A percentile compares a stretch with the other conserved stretches of the same genome.
These are phyloP conservation scores for Ochropleura leucogaster DNA, from an alignment of 2,888 invertebrate genomes.

Conservation along the genomic window DNA sequence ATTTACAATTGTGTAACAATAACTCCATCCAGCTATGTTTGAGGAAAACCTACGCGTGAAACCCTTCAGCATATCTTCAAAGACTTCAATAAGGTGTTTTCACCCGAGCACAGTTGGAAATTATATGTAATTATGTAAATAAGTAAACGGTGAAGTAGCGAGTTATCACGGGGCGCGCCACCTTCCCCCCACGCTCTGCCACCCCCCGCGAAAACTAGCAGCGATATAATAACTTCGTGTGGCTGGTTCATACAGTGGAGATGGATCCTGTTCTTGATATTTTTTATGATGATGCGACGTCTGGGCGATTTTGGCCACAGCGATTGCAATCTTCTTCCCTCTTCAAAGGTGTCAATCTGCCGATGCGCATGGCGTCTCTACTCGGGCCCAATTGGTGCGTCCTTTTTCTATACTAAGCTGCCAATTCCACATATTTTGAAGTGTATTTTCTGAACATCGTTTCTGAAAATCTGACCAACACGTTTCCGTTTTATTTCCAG, in stretches of 20 bases:
- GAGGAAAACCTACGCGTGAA: neutral
- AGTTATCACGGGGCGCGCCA: slow-evolving; percentile 76
- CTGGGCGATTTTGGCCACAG: too few species aligned
- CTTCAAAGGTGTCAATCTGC: too few species aligned
- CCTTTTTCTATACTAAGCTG: too few species aligned
- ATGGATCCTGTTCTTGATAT: slow-evolving; percentile 50
- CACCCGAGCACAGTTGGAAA: slow-evolving; percentile 69
- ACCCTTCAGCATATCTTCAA: slow-evolving; percentile 17
- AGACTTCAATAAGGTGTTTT: slow-evolving; percentile 55
- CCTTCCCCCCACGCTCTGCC: slow-evolving; percentile 51
- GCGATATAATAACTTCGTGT: slow-evolving; percentile 88
- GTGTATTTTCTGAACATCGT: too few species aligned
- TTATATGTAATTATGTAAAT: slow-evolving; percentile 88
- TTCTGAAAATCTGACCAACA: too few species aligned
- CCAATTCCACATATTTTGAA: too few species aligned
- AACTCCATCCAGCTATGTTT: neutral
- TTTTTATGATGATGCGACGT: too few species aligned
- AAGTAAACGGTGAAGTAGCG: slow-evolving; percentile 82
- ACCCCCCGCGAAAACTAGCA: slow-evolving; percentile 83
- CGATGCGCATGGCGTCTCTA: too few species aligned
- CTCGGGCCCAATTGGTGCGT: too few species aligned
- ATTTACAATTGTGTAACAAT: neutral
- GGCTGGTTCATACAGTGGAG: slow-evolving; percentile 72
- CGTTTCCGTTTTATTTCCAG: too few species aligned
- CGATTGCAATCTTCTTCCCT: too few species aligned